phyloP scores from a whole-genome alignment of 1,140 invertebrate species.

The Panagrolaimus sp. region DNA sequence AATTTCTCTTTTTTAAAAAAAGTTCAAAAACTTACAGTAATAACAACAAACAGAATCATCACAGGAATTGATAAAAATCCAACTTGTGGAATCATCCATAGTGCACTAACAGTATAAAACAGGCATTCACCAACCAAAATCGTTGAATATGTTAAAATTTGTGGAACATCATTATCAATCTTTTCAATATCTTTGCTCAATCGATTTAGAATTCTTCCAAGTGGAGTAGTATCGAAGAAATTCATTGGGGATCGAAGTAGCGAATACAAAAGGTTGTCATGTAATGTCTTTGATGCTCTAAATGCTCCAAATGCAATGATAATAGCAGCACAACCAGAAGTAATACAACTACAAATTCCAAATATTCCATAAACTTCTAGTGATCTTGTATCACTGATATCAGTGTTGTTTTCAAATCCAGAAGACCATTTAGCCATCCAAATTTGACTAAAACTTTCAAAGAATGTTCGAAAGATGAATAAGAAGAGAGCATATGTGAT shows the following conservation, averaged over 20 bases:
- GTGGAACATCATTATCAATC: constrained; percentile 21
- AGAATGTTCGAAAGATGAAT: neutral
- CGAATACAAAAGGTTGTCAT: neutral
- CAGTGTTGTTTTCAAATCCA: too few species aligned
- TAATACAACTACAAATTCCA: neutral
- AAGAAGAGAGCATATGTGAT: neutral
- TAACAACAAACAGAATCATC: neutral
- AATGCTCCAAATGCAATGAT: neutral
- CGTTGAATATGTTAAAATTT: neutral
- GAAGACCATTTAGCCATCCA: neutral
- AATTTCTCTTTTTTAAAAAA: too few species aligned
- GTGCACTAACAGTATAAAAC: neutral
- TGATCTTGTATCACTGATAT: neutral
- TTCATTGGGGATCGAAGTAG: constrained; percentile 1
- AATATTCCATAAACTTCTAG: constrained; percentile 1
- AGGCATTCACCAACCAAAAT: neutral
- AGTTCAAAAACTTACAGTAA: neutral
- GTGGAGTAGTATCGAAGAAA: neutral
- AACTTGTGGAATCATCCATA: neutral
- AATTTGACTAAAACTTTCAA: neutral
- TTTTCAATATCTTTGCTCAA: constrained; percentile 9
- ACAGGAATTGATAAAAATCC: neutral
- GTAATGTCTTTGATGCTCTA: neutral
- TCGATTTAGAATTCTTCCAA: constrained; percentile 2
- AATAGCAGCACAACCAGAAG: neutral